These are phyloP conservation scores for Coendou prehensilis DNA, from an alignment of 2,797 vertebrate species.

Conservation along the genomic window DNA sequence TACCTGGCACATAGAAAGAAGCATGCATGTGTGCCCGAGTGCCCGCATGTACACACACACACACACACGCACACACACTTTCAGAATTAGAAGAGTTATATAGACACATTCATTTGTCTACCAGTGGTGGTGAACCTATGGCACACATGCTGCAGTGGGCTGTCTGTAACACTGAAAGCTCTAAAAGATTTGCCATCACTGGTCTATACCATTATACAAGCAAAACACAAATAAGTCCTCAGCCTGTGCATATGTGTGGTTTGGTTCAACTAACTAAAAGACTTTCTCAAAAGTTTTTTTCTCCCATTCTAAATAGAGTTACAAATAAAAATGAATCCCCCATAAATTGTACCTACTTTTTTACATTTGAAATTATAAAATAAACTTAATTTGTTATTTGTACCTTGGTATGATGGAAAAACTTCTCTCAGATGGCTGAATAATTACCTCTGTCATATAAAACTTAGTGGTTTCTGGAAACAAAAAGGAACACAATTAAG, in stretches of 20 bases:
- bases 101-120: background rate
- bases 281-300: background rate
- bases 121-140: background rate
- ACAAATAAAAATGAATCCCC: conserved; percentile 52
- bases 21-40: background rate
- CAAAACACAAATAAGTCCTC: conserved; percentile 41
- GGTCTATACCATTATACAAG: background rate
- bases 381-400: conserved; percentile 64
- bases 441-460: conserved; percentile 89
- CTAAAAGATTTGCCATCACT: background rate
- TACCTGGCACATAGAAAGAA: background rate
- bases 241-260: background rate
- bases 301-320: background rate
- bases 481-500: conserved; percentile 68
- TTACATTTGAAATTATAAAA: conserved; percentile 53
- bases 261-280: conserved; percentile 13
- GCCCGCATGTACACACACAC: background rate
- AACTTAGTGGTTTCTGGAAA: conserved; percentile 89
- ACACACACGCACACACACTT: background rate
- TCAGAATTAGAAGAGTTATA: conserved; percentile 48
- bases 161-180: background rate
- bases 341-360: background rate
- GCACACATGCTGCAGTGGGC: background rate
- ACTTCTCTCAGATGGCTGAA: conserved; percentile 82
- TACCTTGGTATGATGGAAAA: conserved; percentile 88